Percentiles rank a stretch among this genome's conserved stretches.
Evolutionary conservation across 2,797 vertebrate species (phyloP).

Genomic region (Notamacropus eugenii): DNA sequence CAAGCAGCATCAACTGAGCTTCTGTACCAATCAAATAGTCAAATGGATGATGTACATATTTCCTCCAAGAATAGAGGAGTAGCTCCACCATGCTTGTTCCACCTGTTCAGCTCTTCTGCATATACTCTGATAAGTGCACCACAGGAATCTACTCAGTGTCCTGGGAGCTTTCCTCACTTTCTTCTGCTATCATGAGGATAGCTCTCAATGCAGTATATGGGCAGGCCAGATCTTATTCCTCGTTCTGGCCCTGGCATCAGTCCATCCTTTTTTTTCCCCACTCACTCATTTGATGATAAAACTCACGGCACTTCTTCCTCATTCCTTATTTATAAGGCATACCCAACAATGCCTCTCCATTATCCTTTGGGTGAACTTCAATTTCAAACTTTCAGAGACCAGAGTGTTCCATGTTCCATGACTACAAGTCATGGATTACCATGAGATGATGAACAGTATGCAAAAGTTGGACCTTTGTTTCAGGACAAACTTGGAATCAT

Average conservation of each 20-base stretch:
- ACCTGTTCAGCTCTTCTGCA: neutral
- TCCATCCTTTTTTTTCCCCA: neutral
- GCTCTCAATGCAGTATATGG: neutral
- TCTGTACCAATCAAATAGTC: neutral
- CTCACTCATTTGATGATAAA: neutral
- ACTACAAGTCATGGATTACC: neutral
- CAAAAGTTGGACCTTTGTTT: neutral
- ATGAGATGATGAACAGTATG: neutral
- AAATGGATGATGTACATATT: neutral
- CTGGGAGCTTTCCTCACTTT: neutral
- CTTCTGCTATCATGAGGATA: neutral
- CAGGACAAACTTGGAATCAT: neutral
- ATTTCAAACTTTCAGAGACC: neutral
- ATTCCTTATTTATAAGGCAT: neutral
- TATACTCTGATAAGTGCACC: neutral
- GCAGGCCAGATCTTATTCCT: neutral
- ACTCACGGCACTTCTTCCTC: neutral
- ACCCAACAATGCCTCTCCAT: neutral
- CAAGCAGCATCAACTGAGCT: neutral
- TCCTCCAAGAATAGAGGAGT: neutral
- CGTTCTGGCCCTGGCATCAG: neutral
- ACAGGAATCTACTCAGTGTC: neutral
- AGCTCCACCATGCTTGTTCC: neutral
- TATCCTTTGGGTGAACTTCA: neutral
- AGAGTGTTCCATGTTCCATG: neutral